Base-by-base conservation (phyloP, 37 sponge, comb jelly and placozoan species). In the Theonella swinhoei region DNA sequence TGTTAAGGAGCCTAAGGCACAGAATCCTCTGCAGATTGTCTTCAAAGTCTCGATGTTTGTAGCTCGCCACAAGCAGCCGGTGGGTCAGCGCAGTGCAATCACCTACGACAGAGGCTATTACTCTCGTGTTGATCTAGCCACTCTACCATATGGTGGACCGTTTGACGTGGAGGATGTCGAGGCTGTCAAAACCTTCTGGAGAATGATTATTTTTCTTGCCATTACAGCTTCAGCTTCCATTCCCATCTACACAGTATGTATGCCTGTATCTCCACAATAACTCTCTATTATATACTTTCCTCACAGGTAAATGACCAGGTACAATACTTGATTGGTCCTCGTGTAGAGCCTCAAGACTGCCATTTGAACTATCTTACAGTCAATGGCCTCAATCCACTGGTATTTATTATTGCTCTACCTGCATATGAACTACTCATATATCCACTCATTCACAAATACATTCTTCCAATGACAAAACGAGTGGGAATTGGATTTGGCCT, bases 91-190 rank as follows among this genome's bases (percentile, higher is more conserved):
- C 8, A 78, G 47, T 28, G 86, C 86, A 14, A 20, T 78, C n/a
- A 86, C 86, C 35, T 86, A 36, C 64, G 54, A 75, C 5, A 70
- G 68, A 9, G 61, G 41, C 14, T 69, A 59, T 20, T 70, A 70
- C 28, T 25, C 64, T 34, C 39, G 86, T 14, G 70, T 42, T 11
- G 79, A 78, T 40, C 75, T 86, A 41, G 79, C 72, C 64, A 86
- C 77, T 42, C 25, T 32, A 30, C 4, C 42, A 3, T 86, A 86
- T 71, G 86, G 86, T 25, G 86, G 86, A 31, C 78, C 78, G 20
- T 86, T 86, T 78, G 78, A 78, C 3, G 64, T 38, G 23, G 86
- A 86, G 5, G 79, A 78, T 68, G 86, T 86, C 2, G 86, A 86
- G 35, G 71, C 77, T 62, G 86, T 86, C 78, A 78, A 78, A 39